Base-by-base conservation (phyloP, 2,113 vertebrate genomes). In the Acanthisitta chloris region DNA sequence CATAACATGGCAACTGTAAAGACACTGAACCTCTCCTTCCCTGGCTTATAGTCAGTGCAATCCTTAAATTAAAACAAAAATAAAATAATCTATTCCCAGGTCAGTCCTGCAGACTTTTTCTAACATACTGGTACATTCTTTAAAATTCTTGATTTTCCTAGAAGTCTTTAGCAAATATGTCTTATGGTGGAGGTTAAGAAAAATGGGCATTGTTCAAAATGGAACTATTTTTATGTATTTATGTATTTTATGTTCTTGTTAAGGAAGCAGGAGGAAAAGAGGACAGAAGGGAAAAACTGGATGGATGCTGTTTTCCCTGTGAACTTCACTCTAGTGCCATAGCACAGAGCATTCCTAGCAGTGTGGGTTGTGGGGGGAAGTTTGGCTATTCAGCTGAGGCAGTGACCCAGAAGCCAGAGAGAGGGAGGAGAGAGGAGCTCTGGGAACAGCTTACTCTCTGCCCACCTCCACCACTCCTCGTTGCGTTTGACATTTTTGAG, bases 401-500 rank as follows among this genome's bases (percentile, higher is more conserved):
- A 38, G 72, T 81, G 94, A 97, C 93, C 88, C 77, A 54, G 86
- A 65, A 97, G 94, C 91, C 85, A 11, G 81, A 93, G 79, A 1
- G 45, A 96, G 66, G 86, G 71, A 96, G 81, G 73, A 51, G 90
- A 86, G 92, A 88, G 90, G 87, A 96, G 84, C 95, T 83, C 86
- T 33, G 42, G 95, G 77, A 91, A 58, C 92, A 71, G 57, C 72
- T 92, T 88, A 38, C 46, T 83, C 84, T 48, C 25, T 88, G 80
- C 83, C 86, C 81, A 89, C 74, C 97, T 97, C 92, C 65, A n/a
- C n/a, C n/a, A n/a, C n/a, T n/a, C n/a, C n/a, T n/a, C n/a, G n/a
- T 43, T 45, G 94, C 43, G 72, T 91, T 62, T 96, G 95, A 91
- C 86, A 43, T 94, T 96, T 97, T 33, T 93, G 90, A 96, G 81